A percentile compares a stretch with the other conserved stretches of the same genome.
phyloP scores from a whole-genome alignment of 2,888 invertebrate genomes.

The Bellardia bayeri region DNA sequence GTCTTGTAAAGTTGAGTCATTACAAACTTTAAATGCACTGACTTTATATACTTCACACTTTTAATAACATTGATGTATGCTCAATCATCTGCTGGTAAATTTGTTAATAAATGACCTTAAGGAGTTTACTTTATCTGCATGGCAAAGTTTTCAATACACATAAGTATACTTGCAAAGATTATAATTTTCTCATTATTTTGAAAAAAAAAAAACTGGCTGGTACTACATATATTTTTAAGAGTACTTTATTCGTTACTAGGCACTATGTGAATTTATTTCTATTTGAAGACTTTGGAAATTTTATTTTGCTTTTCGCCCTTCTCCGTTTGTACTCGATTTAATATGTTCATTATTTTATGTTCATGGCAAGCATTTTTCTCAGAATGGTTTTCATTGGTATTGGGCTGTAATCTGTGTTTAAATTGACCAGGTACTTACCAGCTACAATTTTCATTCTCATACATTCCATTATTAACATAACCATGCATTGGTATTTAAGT shows the following conservation, averaged over 20 bases:
- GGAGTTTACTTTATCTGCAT: neutral
- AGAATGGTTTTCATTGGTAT: neutral
- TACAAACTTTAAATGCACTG: neutral
- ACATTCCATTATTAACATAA: conserved; percentile 26
- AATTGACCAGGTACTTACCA: conserved; percentile 41
- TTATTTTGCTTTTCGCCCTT: neutral
- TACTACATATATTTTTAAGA: neutral
- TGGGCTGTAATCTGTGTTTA: conserved; percentile 22
- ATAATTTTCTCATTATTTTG: conserved; percentile 28
- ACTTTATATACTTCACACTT: neutral
- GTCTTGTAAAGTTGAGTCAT: neutral
- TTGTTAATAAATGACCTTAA: conserved; percentile 6
- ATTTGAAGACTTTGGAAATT: neutral
- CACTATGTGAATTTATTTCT: neutral
- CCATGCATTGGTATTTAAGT: neutral
- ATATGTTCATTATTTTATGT: conserved; percentile 29
- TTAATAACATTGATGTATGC: neutral
- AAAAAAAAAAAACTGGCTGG: neutral
- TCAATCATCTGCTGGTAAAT: neutral
- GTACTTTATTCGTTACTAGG: neutral
- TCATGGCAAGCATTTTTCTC: neutral
- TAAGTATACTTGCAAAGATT: neutral
- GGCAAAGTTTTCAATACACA: too few relatives aligned
- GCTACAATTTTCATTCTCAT: conserved; percentile 23
- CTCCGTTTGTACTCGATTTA: neutral